A percentile compares a stretch with the other conserved stretches of the same genome.
These are phyloP conservation scores for Myathropa florea DNA, from an alignment of 2,888 invertebrate genomes.

Conservation along the genomic window DNA sequence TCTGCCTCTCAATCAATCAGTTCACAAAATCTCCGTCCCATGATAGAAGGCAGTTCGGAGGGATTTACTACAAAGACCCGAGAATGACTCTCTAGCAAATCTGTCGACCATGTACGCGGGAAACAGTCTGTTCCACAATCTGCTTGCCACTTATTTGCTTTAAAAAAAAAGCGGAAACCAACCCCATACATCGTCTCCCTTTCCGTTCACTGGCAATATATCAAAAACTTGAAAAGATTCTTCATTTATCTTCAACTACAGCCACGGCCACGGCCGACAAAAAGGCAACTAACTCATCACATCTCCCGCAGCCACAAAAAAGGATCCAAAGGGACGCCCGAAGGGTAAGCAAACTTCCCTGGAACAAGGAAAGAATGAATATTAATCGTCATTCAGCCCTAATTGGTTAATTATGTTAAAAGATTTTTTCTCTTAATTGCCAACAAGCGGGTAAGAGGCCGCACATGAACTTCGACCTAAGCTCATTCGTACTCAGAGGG, in stretches of 20 bases:
- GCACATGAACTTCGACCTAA: background rate
- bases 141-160: background rate
- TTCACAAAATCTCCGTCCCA: background rate
- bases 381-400: slow-evolving; percentile 18
- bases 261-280: background rate
- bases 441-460: background rate
- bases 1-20: background rate
- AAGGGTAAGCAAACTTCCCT: background rate
- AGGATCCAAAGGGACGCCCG: background rate
- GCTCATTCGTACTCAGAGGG: no score
- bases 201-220: background rate
- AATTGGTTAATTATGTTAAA: slow-evolving; percentile 44
- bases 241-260: background rate
- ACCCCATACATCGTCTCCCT: background rate
- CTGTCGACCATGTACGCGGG: no score
- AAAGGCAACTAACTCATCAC: background rate
- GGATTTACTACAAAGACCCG: background rate
- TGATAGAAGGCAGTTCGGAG: background rate
- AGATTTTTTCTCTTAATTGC: slow-evolving; percentile 38
- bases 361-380: background rate
- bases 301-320: background rate
- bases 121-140: no score
- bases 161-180: background rate
- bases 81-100: no score
- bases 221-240: background rate